Evolutionary conservation across 2,797 vertebrate genomes (phyloP), one percentile per base, ranked within the genome.

Genomic region (Sitta carolinensis): DNA sequence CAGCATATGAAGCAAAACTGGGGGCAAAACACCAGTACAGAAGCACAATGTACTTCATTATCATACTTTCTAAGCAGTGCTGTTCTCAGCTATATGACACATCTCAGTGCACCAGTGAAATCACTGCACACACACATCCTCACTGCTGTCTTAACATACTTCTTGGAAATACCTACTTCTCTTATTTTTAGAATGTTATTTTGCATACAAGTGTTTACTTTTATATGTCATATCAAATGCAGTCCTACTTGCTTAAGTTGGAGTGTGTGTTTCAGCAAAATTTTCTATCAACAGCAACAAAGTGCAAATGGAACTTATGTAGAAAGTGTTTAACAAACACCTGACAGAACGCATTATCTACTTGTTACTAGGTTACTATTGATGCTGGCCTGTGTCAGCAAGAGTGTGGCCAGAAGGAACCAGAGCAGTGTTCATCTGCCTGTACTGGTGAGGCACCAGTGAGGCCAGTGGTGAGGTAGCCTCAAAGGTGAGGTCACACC

Each of bases 341-440:
- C 29, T 85, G 45, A 69, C 5, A 47, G 45, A 87, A 70, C 7
- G 43, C 2, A 3, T 69, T 76, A 52, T 27, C 58, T 58, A 12
- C 30, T 34, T 45, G 38, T 51, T 40, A 22, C 7, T 3, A 45
- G 5, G 17, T 64, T 34, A 23, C 16, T 45, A 45, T 6, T 77
- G 42, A 47, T 23, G 29, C 15, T 58, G 64, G 29, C 12, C 38
- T 38, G 27, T 26, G 27, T 16, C 27, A 69, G 14, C 9, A 76
- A 29, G 21, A 25, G 14, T 16, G 38, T 27, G 45, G 58, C 38
- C 57, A 83, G 57, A 16, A 76, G 29, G 29, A n/a, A n/a, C 7
- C n/a, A 70, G 38, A 25, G 25, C 36, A 50, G 23, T 1, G 0
- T 16, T 55, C 14, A 17, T n/a, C 3, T 2, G 4, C 10, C 27